Percentiles rank a stretch among this genome's conserved stretches.
phyloP scores from a whole-genome alignment of 92 coral and sea anemone species.

The Bergia puertoricense region DNA sequence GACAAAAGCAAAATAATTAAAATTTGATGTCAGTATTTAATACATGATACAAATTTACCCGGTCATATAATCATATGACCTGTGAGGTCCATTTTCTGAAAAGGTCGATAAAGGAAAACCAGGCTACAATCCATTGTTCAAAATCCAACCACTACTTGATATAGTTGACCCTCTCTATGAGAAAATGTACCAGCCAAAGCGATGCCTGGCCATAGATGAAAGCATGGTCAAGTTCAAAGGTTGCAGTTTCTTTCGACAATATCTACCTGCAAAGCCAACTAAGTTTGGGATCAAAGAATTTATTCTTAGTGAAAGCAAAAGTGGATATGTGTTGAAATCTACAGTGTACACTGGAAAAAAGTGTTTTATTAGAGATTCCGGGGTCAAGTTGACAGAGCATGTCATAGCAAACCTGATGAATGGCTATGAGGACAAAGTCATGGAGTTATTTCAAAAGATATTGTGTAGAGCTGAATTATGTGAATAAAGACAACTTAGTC shows the following conservation, averaged over 20 bases:
- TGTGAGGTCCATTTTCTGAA: too few species aligned
- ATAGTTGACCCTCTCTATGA: conserved; percentile 49
- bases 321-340: conserved; percentile 56
- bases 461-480: too few species aligned
- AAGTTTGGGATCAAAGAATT: conserved; percentile 70
- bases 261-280: conserved; percentile 66
- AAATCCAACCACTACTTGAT: conserved; percentile 61
- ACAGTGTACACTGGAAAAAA: conserved; percentile 58
- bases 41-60: too few species aligned
- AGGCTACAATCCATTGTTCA: conserved; percentile 54
- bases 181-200: conserved; percentile 49
- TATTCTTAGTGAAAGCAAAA: conserved; percentile 51
- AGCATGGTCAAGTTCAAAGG: conserved; percentile 50
- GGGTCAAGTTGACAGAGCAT: conserved; percentile 43
- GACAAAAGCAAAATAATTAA: too few species aligned
- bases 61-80: too few species aligned
- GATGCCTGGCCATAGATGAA: conserved; percentile 44
- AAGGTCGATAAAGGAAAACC: conserved; percentile 49
- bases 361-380: conserved; percentile 20
- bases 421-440: conserved; percentile 55
- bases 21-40: too few species aligned
- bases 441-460: too few species aligned
- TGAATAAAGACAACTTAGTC: too few species aligned
- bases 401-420: conserved; percentile 47
- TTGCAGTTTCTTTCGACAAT: conserved; percentile 42